Evolutionary conservation across 2,113 vertebrate species (phyloP).

Genomic region (Rhinichthys klamathensis): DNA sequence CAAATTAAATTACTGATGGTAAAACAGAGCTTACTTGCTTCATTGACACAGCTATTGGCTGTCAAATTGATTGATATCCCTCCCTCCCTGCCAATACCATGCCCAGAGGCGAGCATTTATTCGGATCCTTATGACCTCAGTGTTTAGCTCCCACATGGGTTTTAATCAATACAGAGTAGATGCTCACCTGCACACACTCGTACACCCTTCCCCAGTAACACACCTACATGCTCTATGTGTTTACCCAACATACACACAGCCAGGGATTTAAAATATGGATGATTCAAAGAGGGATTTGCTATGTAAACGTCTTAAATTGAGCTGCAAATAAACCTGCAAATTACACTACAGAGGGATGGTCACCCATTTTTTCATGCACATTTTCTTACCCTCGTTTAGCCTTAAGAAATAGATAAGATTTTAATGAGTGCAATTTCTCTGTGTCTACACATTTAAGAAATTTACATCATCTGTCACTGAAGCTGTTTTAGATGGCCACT

Average conservation of each 20-base stretch:
- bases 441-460: neutral
- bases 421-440: neutral
- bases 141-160: slow-evolving; percentile 34
- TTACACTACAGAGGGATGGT: slow-evolving; percentile 4
- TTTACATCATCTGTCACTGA: neutral
- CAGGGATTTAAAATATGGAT: slow-evolving; percentile 32
- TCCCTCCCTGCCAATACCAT: slow-evolving; percentile 54
- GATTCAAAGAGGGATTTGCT: slow-evolving; percentile 49
- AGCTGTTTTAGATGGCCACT: neutral
- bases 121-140: slow-evolving; percentile 62
- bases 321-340: slow-evolving; percentile 19
- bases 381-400: neutral
- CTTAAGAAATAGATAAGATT: neutral
- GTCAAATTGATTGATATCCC: slow-evolving; percentile 63
- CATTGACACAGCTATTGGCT: slow-evolving; percentile 38
- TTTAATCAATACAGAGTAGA: slow-evolving; percentile 51
- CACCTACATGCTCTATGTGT: neutral
- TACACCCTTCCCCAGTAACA: neutral
- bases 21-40: slow-evolving; percentile 54
- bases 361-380: neutral
- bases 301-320: slow-evolving; percentile 38
- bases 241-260: slow-evolving; percentile 27
- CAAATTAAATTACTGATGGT: slow-evolving; percentile 65
- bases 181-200: neutral
- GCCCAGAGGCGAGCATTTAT: slow-evolving; percentile 32